Conservation (phyloP, 2,113 vertebrate species). For the Myanophis thanlyinensis region DNA sequence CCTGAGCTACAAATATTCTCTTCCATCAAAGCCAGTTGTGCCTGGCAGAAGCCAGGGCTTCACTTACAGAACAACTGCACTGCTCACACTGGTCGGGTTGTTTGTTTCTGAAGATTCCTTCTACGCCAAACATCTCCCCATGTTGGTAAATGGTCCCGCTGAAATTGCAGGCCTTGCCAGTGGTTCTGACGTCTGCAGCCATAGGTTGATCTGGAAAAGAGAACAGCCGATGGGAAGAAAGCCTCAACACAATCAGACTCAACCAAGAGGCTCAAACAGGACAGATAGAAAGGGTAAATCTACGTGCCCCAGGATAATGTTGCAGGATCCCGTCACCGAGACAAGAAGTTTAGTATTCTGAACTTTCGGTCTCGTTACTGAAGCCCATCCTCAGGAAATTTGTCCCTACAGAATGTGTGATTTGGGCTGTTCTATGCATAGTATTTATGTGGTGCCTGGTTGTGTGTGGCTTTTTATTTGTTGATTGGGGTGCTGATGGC, state of each 20-base stretch:
- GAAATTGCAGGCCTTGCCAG: conserved; percentile 76
- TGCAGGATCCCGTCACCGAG: not conserved
- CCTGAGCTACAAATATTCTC: not conserved
- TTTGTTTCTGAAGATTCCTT: conserved; percentile 77
- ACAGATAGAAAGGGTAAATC: not conserved
- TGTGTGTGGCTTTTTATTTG: not conserved
- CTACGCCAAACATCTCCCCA: conserved; percentile 74
- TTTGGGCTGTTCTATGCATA: not conserved
- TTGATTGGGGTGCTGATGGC: not conserved
- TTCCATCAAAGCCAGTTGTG: not conserved
- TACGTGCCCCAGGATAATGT: not conserved
- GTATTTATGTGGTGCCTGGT: not conserved
- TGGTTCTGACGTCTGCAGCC: conserved; percentile 66
- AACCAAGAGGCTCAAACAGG: not conserved
- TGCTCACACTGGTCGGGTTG: conserved; percentile 80
- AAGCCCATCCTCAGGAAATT: not conserved
- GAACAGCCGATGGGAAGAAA: not conserved
- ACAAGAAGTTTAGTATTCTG: not conserved
- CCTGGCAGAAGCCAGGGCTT: not conserved
- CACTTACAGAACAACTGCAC: conserved; percentile 81
- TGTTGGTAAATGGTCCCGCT: conserved; percentile 78
- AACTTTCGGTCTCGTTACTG: not conserved
- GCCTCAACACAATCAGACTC: not conserved
- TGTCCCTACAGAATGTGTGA: not conserved
- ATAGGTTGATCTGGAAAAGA: conserved; percentile 72